Conservation (phyloP, 1,140 invertebrate genomes). For the honey bee (Apis mellifera) region Amel_HAv3.1 CM009943.2:2723501-2724000, state of each 20-base stretch:
- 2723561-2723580: slow-evolving; percentile 41
- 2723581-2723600: slow-evolving; percentile 25
- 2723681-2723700: neutral
- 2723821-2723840: slow-evolving; percentile 14
- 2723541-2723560: slow-evolving; percentile 26
- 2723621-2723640: slow-evolving; percentile 35
- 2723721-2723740: neutral
- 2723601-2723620: slow-evolving; percentile 32
- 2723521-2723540: slow-evolving; percentile 8
- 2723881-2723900: neutral
- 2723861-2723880: neutral
- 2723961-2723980: neutral
- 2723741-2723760: too few relatives aligned
- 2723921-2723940: slow-evolving; percentile 19
- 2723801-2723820: slow-evolving; percentile 12
- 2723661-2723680: neutral
- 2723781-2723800: neutral
- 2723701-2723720: neutral
- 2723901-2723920: neutral
- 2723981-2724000: neutral
- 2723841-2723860: slow-evolving; percentile 11
- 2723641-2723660: neutral
- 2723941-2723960: slow-evolving; percentile 26
- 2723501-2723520: slow-evolving; percentile 32
- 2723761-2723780: neutral